phyloP scores from a whole-genome alignment of 53 echinoderm and acorn worm genomes.

The Temnopleurus reevesii region DNA sequence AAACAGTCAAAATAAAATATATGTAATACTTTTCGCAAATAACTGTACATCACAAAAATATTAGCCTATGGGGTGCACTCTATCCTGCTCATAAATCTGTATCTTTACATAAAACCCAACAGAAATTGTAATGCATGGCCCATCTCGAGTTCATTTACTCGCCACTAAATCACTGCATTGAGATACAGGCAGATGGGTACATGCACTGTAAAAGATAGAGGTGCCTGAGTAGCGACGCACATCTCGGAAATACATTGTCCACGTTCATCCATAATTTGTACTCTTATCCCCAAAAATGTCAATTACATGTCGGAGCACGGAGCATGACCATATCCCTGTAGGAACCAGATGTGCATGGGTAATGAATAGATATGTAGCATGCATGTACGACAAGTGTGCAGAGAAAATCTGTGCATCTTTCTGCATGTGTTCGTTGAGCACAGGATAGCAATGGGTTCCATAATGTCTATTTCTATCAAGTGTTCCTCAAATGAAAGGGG shows the following conservation, averaged over 20 bases:
- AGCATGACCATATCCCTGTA: not conserved
- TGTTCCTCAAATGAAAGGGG: too few relatives aligned
- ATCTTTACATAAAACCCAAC: not conserved
- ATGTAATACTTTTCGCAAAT: too few relatives aligned
- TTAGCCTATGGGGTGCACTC: too few relatives aligned
- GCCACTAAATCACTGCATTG: slow-evolving; percentile 14
- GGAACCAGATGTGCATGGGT: not conserved
- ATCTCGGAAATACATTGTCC: slow-evolving; percentile 6
- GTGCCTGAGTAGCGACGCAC: not conserved
- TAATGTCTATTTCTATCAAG: too few relatives aligned
- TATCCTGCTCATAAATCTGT: not conserved
- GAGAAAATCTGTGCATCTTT: too few relatives aligned
- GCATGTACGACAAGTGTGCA: too few relatives aligned
- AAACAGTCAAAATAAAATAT: too few relatives aligned
- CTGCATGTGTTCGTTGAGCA: too few relatives aligned
- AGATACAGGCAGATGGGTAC: not conserved
- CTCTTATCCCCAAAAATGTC: slow-evolving; percentile 42
- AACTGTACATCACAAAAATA: too few relatives aligned
- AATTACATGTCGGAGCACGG: slow-evolving; percentile 20
- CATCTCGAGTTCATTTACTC: slow-evolving; percentile 7
- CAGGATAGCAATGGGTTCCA: too few relatives aligned
- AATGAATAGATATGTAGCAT: too few relatives aligned
- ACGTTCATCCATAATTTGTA: slow-evolving; percentile 37
- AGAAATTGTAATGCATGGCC: slow-evolving; percentile 22
- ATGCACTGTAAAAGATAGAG: not conserved